Base-by-base conservation (phyloP, 1,140 invertebrate species). In the Scaptomyza hsui region DNA sequence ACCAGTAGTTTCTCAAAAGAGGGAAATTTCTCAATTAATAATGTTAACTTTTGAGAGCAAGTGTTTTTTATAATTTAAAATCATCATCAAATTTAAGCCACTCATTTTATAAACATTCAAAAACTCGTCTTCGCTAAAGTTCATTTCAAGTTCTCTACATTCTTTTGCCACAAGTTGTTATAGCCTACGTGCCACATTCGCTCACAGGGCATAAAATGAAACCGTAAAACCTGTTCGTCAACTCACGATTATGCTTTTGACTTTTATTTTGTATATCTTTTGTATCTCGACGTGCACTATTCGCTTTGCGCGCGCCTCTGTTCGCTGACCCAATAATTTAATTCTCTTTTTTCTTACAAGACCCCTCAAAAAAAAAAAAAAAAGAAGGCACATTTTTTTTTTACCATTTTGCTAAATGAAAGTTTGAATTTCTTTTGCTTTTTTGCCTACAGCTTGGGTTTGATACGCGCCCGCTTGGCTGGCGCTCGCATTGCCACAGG, bases 381-480 rank as follows among this genome's bases (percentile, higher is more conserved):
- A 24, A 5, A 32, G 13, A 29, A 35, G 3, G 5, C 10, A 45
- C 18, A 21, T n/a, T 21, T 21, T 32, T 37, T 37, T 37, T 37
- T 1, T 64, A 42, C 49, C 53, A 74, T 63, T 72, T 83, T 41
- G 72, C 75, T 72, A 68, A 89, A 80, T 69, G 85, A 89, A 89
- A 89, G 86, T 85, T 78, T 85, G 45, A 13, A 49, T 49, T 59
- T 15, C 19, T 49, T 68, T 44, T 18, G 60, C 26, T 53, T 41
- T 15, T 13, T 55, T 15, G 5, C 12, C 10, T 78, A 32, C 74
- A 94, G 93, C 57, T 93, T 95, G 78, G 98, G 98, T 16, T 92
- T 99, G 18, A 98, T 98, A 89, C 92, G 95, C 41, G 97, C 98
- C 1, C 93, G 97, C 47, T 92, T 98, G 56, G 93, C 93, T 47